Evolutionary conservation across 2,888 invertebrate genomes (phyloP).

Genomic region (Mythimna ferrago): DNA sequence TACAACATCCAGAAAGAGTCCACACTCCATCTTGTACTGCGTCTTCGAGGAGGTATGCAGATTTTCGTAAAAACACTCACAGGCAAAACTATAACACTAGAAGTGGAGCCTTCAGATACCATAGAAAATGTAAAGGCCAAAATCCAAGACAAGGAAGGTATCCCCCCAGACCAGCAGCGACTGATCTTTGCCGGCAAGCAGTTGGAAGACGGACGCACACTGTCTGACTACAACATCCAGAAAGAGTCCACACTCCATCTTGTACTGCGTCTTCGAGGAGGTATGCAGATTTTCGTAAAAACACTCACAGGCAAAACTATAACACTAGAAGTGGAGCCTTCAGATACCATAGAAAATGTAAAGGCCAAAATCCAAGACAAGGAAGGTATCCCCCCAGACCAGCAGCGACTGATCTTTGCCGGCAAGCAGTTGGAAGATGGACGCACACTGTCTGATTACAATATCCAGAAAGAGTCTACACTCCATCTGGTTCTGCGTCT

Average conservation of each 20-base stretch:
- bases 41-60: slow-evolving; percentile 69
- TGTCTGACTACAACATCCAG: slow-evolving; percentile 68
- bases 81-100: slow-evolving; percentile 74
- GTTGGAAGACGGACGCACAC: slow-evolving; percentile 67
- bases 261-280: slow-evolving; percentile 66
- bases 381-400: slow-evolving; percentile 83
- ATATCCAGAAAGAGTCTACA: slow-evolving; percentile 83
- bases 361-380: slow-evolving; percentile 84
- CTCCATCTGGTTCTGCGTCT: slow-evolving; percentile 80
- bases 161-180: slow-evolving; percentile 70
- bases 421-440: slow-evolving; percentile 82
- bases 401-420: slow-evolving; percentile 81
- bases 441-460: slow-evolving; percentile 81
- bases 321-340: slow-evolving; percentile 80
- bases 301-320: slow-evolving; percentile 94
- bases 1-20: too few species aligned
- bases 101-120: slow-evolving; percentile 70
- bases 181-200: slow-evolving; percentile 70
- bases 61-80: slow-evolving; percentile 79
- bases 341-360: slow-evolving; percentile 82
- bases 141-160: slow-evolving; percentile 69
- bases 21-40: too few species aligned
- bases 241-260: slow-evolving; percentile 69
- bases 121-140: slow-evolving; percentile 70
- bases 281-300: slow-evolving; percentile 97